Evolutionary conservation across 2,888 invertebrate genomes (phyloP).

Genomic region (Zeuzera pyrina): DNA sequence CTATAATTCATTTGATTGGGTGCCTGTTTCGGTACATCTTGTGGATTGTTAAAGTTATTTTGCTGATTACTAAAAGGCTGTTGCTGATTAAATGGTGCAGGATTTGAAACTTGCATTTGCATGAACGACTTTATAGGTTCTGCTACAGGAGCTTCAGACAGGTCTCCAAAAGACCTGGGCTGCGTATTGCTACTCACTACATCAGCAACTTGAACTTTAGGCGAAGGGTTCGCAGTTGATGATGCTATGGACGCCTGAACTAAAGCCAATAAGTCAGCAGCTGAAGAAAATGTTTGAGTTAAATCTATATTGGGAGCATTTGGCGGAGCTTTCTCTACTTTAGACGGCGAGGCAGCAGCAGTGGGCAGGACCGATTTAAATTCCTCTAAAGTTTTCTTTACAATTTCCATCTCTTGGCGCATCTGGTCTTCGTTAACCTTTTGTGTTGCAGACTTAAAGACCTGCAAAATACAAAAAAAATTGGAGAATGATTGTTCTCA

Average conservation of each 20-base stretch:
- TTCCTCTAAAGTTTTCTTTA: constrained; percentile 57
- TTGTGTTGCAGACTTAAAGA: constrained; percentile 82
- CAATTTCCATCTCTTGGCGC: constrained; percentile 73
- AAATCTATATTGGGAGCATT: constrained; percentile 16
- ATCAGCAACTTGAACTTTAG: constrained; percentile 15
- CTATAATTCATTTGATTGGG: constrained; percentile 7
- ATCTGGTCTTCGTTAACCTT: constrained; percentile 78
- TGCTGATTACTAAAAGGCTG: neutral
- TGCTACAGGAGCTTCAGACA: constrained; percentile 18
- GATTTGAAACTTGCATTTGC: neutral
- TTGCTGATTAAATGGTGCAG: neutral
- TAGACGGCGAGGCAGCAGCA: constrained; percentile 8
- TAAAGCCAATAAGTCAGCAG: constrained; percentile 47
- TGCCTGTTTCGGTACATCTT: neutral
- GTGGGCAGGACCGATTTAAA: constrained; percentile 21
- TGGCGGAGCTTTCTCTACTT: constrained; percentile 8
- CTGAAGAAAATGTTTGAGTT: constrained; percentile 37
- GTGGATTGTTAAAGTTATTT: neutral
- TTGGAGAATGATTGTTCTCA: neutral
- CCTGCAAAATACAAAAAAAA: constrained; percentile 32
- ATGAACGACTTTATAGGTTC: neutral
- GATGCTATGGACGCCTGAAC: constrained; percentile 54
- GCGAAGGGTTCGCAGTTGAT: constrained; percentile 18
- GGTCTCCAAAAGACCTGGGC: constrained; percentile 53
- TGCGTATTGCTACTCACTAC: constrained; percentile 37